Evolutionary conservation across 2,888 invertebrate species (phyloP).

Genomic region (Ceriagrion tenellum): DNA sequence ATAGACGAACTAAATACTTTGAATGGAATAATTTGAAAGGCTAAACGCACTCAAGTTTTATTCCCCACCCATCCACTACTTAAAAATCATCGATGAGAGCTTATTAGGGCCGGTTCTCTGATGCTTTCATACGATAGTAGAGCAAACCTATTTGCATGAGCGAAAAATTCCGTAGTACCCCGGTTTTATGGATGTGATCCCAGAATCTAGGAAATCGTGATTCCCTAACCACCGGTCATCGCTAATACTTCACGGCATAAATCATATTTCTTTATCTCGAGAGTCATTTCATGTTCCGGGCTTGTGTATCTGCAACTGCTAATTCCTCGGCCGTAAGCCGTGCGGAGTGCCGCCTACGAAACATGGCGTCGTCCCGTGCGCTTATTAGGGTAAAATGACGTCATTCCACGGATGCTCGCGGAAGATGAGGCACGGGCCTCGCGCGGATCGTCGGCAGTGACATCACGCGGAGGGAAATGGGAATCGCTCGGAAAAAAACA

Average conservation of each 20-base stretch:
- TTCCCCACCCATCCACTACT: too few relatives aligned
- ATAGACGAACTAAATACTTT: too few relatives aligned
- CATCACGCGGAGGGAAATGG: constrained; percentile 11
- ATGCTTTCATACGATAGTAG: too few relatives aligned
- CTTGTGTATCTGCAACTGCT: not conserved
- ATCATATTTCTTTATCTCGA: not conserved
- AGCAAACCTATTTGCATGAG: too few relatives aligned
- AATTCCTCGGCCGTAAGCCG: not conserved
- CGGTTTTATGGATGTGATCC: not conserved
- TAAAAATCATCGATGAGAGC: too few relatives aligned
- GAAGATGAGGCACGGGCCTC: not conserved
- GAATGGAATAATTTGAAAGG: too few relatives aligned
- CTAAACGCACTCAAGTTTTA: too few relatives aligned
- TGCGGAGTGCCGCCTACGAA: not conserved
- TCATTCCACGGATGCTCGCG: not conserved
- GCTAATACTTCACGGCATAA: not conserved
- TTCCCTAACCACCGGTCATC: not conserved
- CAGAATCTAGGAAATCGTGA: not conserved
- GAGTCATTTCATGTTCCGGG: not conserved
- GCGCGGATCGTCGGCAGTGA: not conserved
- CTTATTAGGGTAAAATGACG: not conserved
- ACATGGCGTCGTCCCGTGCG: not conserved
- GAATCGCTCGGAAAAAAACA: not conserved
- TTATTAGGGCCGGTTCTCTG: too few relatives aligned
- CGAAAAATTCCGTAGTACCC: too few relatives aligned